A percentile compares a stretch with the other conserved stretches of the same genome.
Evolutionary conservation across 2,888 invertebrate species (phyloP).

Genomic region (Sminthurides aquaticus): DNA sequence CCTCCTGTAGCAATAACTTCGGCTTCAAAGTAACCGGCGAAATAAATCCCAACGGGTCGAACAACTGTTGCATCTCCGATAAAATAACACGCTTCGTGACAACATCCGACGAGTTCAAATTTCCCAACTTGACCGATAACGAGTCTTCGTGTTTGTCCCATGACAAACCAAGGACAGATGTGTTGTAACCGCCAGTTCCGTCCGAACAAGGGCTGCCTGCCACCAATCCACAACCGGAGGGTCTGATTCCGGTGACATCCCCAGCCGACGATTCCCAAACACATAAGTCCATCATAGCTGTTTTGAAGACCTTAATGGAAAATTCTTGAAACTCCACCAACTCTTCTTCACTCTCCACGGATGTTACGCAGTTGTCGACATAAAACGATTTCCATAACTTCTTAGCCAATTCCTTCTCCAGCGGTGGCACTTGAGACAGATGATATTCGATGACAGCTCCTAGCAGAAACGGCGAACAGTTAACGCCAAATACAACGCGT

Average conservation of each 20-base stretch:
- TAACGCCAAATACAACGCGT: conserved; percentile 30
- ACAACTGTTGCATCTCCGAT: no score
- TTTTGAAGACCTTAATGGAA: neutral
- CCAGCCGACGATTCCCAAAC: neutral
- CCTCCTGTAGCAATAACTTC: no score
- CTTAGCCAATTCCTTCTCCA: neutral
- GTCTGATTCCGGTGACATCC: neutral
- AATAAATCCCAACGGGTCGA: no score
- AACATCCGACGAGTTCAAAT: no score
- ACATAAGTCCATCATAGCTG: neutral
- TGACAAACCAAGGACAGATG: neutral
- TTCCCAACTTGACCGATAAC: neutral
- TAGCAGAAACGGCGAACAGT: neutral
- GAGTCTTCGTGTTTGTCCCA: neutral
- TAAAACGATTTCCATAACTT: neutral
- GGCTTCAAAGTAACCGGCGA: no score
- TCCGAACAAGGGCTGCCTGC: neutral
- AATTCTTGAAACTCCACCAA: neutral
- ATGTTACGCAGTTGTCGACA: conserved; percentile 4
- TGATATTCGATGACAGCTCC: neutral
- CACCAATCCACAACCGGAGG: neutral
- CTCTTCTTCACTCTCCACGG: neutral
- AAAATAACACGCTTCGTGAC: no score
- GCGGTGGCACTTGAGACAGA: neutral
- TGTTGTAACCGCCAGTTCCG: neutral